phyloP scores from a whole-genome alignment of 2,113 vertebrate genomes.

The Rafetus swinhoei region DNA sequence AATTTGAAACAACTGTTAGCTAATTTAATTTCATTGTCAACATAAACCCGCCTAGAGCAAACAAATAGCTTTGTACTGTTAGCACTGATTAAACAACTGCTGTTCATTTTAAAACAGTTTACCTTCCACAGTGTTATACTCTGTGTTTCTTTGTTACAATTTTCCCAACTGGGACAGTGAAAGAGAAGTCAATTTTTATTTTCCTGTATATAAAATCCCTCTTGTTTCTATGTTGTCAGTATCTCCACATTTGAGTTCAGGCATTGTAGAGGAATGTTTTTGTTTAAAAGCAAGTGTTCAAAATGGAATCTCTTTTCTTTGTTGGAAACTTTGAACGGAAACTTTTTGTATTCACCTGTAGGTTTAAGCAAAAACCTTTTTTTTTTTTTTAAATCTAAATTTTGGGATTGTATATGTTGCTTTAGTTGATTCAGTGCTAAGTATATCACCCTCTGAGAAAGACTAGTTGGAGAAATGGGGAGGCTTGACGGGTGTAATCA shows the following conservation, averaged over 20 bases:
- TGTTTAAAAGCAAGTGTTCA: neutral
- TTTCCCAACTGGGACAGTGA: neutral
- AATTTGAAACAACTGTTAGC: neutral
- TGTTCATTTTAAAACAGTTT: neutral
- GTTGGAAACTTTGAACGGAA: neutral
- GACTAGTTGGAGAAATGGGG: neutral
- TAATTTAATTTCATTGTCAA: neutral
- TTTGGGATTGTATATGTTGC: neutral
- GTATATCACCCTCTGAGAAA: neutral
- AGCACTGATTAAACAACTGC: neutral
- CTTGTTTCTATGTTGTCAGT: neutral
- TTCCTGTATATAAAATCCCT: neutral
- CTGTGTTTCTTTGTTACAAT: neutral
- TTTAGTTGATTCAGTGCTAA: neutral
- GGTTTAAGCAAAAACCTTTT: neutral
- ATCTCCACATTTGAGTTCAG: neutral
- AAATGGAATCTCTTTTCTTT: neutral
- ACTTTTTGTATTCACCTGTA: neutral
- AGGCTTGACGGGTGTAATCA: neutral
- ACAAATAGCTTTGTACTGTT: neutral
- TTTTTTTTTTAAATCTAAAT: neutral
- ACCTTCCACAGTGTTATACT: neutral
- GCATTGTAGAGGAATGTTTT: neutral
- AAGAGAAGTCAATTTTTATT: neutral
- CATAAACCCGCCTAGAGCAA: neutral